A percentile compares a stretch with the other conserved stretches of the same genome.
phyloP scores from a whole-genome alignment of 2,888 invertebrate genomes.

The Heliconius cydno region DNA sequence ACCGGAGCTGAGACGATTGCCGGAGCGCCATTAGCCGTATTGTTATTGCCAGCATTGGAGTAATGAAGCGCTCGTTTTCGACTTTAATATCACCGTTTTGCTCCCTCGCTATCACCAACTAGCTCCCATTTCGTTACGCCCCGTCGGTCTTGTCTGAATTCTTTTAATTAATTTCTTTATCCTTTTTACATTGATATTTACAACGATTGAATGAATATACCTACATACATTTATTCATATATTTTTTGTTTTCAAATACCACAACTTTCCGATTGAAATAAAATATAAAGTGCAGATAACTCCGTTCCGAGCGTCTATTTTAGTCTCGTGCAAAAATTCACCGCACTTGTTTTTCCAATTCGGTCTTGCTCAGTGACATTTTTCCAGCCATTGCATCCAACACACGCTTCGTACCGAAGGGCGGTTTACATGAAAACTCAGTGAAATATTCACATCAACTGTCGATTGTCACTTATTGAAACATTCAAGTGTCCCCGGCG shows the following conservation, averaged over 20 bases:
- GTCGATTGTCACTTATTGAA: conserved; percentile 78
- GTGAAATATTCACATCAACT: conserved; percentile 79
- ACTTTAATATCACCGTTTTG: conserved; percentile 76
- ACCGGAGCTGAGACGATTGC: conserved; percentile 74
- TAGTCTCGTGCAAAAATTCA: conserved; percentile 64
- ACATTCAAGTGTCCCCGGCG: conserved; percentile 74
- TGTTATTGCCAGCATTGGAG: conserved; percentile 80
- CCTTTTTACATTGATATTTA: conserved; percentile 51
- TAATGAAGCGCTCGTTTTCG: conserved; percentile 82
- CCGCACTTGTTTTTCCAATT: conserved; percentile 68
- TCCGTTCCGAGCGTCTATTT: conserved; percentile 57
- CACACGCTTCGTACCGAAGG: conserved; percentile 61
- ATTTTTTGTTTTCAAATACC: conserved; percentile 62
- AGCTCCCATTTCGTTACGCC: conserved; percentile 71
- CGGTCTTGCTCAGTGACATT: conserved; percentile 60
- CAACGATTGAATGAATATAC: conserved; percentile 51
- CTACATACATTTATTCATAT: conserved; percentile 49
- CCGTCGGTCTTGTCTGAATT: conserved; percentile 63
- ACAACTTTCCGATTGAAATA: conserved; percentile 60
- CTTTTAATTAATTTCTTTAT: conserved; percentile 71
- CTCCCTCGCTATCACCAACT: conserved; percentile 70
- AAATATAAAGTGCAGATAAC: conserved; percentile 31
- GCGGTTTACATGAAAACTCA: conserved; percentile 77
- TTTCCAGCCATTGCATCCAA: conserved; percentile 61
- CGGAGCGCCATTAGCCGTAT: conserved; percentile 77